A percentile compares a stretch with the other conserved stretches of the same genome.
Conservation (phyloP, 2,888 invertebrate genomes). For the Pachycephus smyrnensis region DNA sequence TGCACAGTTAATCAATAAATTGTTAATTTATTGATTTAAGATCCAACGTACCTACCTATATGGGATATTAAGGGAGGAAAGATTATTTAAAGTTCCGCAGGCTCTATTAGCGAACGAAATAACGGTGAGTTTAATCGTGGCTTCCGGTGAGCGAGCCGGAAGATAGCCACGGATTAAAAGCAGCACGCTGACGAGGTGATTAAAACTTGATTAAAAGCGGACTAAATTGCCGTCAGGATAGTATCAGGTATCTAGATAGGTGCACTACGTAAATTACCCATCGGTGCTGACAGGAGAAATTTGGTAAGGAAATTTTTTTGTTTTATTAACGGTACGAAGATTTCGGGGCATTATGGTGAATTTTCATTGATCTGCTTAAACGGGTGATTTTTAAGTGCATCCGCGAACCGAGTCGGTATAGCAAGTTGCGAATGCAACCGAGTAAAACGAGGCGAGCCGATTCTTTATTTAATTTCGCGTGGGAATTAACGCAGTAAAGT, state of each 20-base stretch:
- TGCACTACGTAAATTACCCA: neutral
- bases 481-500: slow-evolving; percentile 53
- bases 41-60: neutral
- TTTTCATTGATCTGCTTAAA: neutral
- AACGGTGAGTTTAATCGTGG: slow-evolving; percentile 56
- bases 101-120: slow-evolving; percentile 45
- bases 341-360: neutral
- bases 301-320: neutral
- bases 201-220: slow-evolving; percentile 61
- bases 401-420: neutral
- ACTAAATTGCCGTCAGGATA: neutral
- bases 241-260: neutral
- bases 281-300: neutral
- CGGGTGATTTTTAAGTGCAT: neutral
- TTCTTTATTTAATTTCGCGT: slow-evolving; percentile 50
- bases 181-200: slow-evolving; percentile 57
- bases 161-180: slow-evolving; percentile 50
- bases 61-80: neutral
- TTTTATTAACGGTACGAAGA: neutral
- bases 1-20: neutral
- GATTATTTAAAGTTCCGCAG: slow-evolving; percentile 1
- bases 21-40: neutral
- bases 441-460: neutral
- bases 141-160: slow-evolving; percentile 1
- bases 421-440: neutral